Evolutionary conservation across 2,888 invertebrate species (phyloP).

Genomic region (Merodon equestris): DNA sequence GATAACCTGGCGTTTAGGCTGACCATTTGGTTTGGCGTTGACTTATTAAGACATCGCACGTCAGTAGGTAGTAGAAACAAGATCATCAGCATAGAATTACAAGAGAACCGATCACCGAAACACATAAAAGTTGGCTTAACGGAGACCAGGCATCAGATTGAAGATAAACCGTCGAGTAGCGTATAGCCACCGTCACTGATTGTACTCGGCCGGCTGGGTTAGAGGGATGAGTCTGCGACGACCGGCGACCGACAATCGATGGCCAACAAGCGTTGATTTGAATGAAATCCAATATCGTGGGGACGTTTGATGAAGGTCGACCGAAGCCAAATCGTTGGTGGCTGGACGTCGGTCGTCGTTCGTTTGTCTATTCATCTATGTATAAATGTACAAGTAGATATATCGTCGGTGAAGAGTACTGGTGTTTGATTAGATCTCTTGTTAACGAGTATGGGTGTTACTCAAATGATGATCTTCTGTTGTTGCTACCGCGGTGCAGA

Average conservation of each 20-base stretch:
- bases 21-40: slow-evolving; percentile 41
- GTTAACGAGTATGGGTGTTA: slow-evolving; percentile 56
- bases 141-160: slow-evolving; percentile 30
- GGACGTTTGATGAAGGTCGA: slow-evolving; percentile 66
- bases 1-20: slow-evolving; percentile 28
- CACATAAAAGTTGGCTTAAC: slow-evolving; percentile 30
- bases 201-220: neutral
- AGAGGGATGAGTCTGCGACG: slow-evolving; percentile 26
- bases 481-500: slow-evolving; percentile 29
- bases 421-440: slow-evolving; percentile 59
- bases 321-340: slow-evolving; percentile 37
- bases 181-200: neutral
- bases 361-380: slow-evolving; percentile 52
- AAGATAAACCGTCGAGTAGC: neutral
- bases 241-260: slow-evolving; percentile 1
- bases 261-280: slow-evolving; percentile 32
- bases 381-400: too few species aligned
- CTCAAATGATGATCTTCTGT: slow-evolving; percentile 50
- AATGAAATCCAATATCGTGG: slow-evolving; percentile 66
- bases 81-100: slow-evolving; percentile 69
- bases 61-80: slow-evolving; percentile 67
- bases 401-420: too few species aligned
- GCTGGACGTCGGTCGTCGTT: slow-evolving; percentile 7
- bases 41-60: slow-evolving; percentile 69
- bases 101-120: slow-evolving; percentile 61